phyloP scores from a whole-genome alignment of 2,113 vertebrate species.

The Hippocampus barbouri region DNA sequence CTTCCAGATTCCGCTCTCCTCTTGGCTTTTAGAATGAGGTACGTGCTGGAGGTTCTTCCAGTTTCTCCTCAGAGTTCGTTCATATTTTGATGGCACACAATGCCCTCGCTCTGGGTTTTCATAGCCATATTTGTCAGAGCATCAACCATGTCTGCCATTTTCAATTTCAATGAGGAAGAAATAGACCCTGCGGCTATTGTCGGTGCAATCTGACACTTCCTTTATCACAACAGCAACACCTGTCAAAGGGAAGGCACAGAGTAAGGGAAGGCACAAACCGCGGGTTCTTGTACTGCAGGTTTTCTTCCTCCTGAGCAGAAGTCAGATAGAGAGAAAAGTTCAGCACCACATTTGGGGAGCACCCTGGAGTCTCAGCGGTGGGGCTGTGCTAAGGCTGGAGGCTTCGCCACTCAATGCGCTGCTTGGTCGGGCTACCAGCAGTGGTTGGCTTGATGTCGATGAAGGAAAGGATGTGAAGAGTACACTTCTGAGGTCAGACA shows the following conservation, averaged over 20 bases:
- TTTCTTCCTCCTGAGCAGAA: conserved; percentile 26
- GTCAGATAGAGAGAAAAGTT: conserved; percentile 44
- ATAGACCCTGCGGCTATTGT: conserved; percentile 36
- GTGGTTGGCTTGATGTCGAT: conserved; percentile 51
- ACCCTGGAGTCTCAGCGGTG: conserved; percentile 51
- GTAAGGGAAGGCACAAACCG: conserved; percentile 8
- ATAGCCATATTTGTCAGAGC: conserved; percentile 43
- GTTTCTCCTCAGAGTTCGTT: conserved; percentile 47
- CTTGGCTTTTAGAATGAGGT: conserved; percentile 39
- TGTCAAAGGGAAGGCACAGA: conserved; percentile 42
- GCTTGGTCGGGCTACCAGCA: conserved; percentile 59
- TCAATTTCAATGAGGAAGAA: conserved; percentile 44
- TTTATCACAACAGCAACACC: conserved; percentile 38
- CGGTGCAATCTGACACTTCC: conserved; percentile 31
- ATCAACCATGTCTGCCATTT: conserved; percentile 40
- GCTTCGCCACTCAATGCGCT: conserved; percentile 50
- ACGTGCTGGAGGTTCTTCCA: conserved; percentile 29
- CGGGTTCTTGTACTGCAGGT: conserved; percentile 1
- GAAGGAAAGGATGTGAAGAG: conserved; percentile 59
- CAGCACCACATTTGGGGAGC: conserved; percentile 28
- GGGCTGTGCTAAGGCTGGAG: conserved; percentile 49
- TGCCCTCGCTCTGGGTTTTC: conserved; percentile 39
- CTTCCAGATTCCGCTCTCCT: conserved; percentile 50
- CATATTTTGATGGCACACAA: conserved; percentile 61
- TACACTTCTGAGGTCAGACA: conserved; percentile 62